Percentiles rank a stretch among this genome's conserved stretches.
These are phyloP conservation scores for Aphelenchoides avenae DNA, from an alignment of 1,140 invertebrate genomes.

Conservation along the genomic window DNA sequence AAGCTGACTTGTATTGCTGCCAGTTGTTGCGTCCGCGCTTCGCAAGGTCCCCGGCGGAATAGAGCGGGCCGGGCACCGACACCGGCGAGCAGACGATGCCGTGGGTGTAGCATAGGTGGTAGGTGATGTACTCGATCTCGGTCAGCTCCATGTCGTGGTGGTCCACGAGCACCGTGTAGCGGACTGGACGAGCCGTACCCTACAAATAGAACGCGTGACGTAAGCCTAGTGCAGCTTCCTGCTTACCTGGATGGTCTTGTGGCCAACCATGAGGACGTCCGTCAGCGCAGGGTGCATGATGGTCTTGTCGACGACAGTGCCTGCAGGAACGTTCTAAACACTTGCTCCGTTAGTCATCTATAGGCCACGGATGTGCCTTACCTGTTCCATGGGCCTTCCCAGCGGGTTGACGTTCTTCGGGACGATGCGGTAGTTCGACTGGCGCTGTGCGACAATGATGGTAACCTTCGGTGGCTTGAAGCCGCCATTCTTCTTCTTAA, in stretches of 20 bases:
- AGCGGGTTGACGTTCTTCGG: conserved; percentile 1
- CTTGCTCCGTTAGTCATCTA: too few relatives aligned
- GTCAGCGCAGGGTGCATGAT: conserved; percentile 7
- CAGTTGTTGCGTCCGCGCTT: not conserved
- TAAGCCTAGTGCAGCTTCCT: too few relatives aligned
- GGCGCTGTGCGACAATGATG: conserved; percentile 16
- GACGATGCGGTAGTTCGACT: conserved; percentile 21
- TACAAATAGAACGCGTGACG: too few relatives aligned
- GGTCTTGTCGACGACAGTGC: not conserved
- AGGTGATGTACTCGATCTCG: conserved; percentile 11
- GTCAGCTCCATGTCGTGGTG: not conserved
- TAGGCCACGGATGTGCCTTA: too few relatives aligned
- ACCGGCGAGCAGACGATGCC: conserved; percentile 6
- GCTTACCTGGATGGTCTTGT: conserved; percentile 19
- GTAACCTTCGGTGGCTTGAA: conserved; percentile 1
- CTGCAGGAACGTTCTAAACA: conserved; percentile 16
- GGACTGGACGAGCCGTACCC: conserved; percentile 9
- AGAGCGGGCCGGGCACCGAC: conserved; percentile 9
- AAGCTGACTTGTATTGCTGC: not conserved
- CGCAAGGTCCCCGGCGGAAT: not conserved
- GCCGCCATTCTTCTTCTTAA: not conserved
- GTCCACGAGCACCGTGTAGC: conserved; percentile 12
- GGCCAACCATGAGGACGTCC: conserved; percentile 9
- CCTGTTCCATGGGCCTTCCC: conserved; percentile 7
- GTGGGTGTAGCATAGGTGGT: conserved; percentile 15